Conservation (phyloP, 2,797 vertebrate species). For the Lateolabrax maculatus region DNA sequence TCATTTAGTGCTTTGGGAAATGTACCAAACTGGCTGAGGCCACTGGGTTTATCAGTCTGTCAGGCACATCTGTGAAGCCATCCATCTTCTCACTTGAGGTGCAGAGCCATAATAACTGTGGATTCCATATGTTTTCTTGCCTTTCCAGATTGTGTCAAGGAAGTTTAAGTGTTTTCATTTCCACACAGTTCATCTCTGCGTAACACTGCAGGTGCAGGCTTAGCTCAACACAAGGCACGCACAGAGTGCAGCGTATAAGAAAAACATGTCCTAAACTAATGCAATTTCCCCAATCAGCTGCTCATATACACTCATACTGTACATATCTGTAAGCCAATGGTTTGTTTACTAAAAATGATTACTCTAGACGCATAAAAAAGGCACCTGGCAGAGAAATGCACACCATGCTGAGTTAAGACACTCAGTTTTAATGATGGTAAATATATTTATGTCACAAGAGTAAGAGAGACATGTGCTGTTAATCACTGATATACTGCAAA, state of each 20-base stretch:
- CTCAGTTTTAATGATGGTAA: constrained; percentile 43
- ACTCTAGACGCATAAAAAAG: constrained; percentile 34
- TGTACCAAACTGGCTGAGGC: constrained; percentile 55
- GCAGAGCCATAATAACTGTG: constrained; percentile 68
- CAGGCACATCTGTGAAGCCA: constrained; percentile 74
- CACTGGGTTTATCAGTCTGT: constrained; percentile 75
- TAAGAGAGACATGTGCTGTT: constrained; percentile 29
- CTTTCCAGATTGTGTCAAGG: constrained; percentile 75
- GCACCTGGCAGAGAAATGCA: constrained; percentile 39
- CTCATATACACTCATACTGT: constrained; percentile 22
- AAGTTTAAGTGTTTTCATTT: constrained; percentile 80
- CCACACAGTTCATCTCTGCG: constrained; percentile 65
- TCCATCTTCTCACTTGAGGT: constrained; percentile 76
- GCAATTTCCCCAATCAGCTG: constrained; percentile 54
- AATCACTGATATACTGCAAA: constrained; percentile 31
- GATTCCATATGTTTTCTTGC: constrained; percentile 72
- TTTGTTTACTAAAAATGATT: constrained; percentile 48
- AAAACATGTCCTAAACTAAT: constrained; percentile 41
- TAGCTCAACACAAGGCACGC: constrained; percentile 42
- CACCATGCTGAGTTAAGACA: constrained; percentile 8
- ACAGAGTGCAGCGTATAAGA: constrained; percentile 16
- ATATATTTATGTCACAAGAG: constrained; percentile 40
- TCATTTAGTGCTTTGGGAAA: constrained; percentile 62
- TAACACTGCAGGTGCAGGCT: constrained; percentile 54
- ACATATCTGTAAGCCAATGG: constrained; percentile 11